A percentile compares a stretch with the other conserved stretches of the same genome.
Evolutionary conservation across 64 coral and sea anemone species (phyloP).

Genomic region (Actinia equina): DNA sequence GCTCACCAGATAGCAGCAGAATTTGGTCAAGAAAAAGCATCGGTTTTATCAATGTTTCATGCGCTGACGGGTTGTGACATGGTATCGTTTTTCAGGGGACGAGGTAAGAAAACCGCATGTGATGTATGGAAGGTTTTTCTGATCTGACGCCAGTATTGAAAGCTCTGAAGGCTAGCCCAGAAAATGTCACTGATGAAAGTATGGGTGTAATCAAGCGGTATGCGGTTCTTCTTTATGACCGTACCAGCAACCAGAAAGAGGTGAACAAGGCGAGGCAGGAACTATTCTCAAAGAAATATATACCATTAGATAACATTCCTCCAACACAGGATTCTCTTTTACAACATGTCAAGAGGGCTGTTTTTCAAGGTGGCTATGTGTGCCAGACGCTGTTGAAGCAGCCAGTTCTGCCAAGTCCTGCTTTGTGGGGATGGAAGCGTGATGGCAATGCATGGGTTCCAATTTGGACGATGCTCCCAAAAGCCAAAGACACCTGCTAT

Average conservation of each 20-base stretch:
- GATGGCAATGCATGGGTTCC: background rate
- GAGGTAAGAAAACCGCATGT: constrained; percentile 40
- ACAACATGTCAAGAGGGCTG: constrained; percentile 15
- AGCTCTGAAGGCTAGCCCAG: no score
- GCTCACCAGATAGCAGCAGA: constrained; percentile 27
- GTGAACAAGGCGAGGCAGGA: constrained; percentile 26
- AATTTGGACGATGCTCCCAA: background rate
- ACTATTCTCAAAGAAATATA: constrained; percentile 20
- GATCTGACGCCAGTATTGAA: no score
- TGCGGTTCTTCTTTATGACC: constrained; percentile 27
- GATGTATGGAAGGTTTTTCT: no score
- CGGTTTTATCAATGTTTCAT: background rate
- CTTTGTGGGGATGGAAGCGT: constrained; percentile 10
- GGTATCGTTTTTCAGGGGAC: background rate
- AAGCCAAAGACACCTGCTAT: background rate
- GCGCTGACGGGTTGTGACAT: constrained; percentile 39
- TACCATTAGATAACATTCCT: constrained; percentile 20
- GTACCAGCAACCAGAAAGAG: constrained; percentile 33
- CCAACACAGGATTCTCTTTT: constrained; percentile 38
- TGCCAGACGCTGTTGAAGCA: background rate
- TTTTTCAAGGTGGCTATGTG: constrained; percentile 25
- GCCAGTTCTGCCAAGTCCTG: constrained; percentile 17
- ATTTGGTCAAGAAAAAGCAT: constrained; percentile 33
- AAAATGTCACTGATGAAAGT: background rate
- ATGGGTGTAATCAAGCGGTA: constrained; percentile 27